Base-by-base conservation (phyloP, 2,113 vertebrate genomes). In the Amphiprion percula region DNA sequence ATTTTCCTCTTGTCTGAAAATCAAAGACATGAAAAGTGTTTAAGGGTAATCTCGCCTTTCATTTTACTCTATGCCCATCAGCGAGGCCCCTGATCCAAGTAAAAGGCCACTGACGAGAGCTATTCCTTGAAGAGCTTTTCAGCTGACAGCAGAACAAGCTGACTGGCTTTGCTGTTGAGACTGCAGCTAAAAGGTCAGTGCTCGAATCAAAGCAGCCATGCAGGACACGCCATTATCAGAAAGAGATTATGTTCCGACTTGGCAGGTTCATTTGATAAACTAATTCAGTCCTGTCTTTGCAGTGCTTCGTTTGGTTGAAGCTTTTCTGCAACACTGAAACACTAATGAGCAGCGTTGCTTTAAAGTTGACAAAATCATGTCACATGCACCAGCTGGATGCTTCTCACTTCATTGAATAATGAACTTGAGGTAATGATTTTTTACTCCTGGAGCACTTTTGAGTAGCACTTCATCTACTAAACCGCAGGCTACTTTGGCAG, bases 401-500 rank as follows among this genome's bases (percentile, higher is more conserved):
- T 64, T 56, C 55, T 65, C 61, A 64, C 56, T 62, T 70, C 5
- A 56, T 4, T 71, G 39, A 63, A 68, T n/a, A 72, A 76, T 73
- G 46, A 74, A 77, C 15, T 58, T 21, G 23, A 70, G 71, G 65
- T 83, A 80, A 77, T 64, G 50, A 74, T 73, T 80, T 84, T 24
- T 49, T 23, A 23, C 62, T 60, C 64, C 53, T 47, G 14, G 37
- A 76, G 52, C 74, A 49, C 17, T 37, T 61, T 23, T 59, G 26
- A 47, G 65, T 46, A n/a, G 44, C 16, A 61, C 44, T 79, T 59
- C 49, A 74, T 80, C 46, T 70, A 41, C 37, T 41, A 17, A 85
- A 75, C 71, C 30, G 4, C 54, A 47, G 78, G 75, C 73, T 54
- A 41, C 74, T 71, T 52, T 41, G 41, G 47, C 39, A 68, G 74